A percentile compares a stretch with the other conserved stretches of the same genome.
Evolutionary conservation across 1,140 invertebrate genomes (phyloP).

Genomic region (Halesus radiatus): DNA sequence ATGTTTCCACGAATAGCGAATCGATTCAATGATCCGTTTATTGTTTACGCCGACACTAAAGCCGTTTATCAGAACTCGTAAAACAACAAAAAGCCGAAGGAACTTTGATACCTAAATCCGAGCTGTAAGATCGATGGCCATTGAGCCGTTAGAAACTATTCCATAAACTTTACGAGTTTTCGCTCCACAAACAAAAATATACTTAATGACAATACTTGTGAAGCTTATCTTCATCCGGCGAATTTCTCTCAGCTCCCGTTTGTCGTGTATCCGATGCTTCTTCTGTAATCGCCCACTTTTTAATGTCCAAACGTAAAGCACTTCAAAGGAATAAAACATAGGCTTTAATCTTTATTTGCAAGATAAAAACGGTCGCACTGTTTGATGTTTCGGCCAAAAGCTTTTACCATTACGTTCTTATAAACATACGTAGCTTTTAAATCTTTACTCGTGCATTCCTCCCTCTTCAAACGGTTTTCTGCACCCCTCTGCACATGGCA

Average conservation of each 20-base stretch:
- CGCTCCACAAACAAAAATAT: neutral
- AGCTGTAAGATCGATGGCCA: neutral
- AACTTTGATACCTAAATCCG: constrained; percentile 3
- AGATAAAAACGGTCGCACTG: constrained; percentile 30
- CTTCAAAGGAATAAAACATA: constrained; percentile 37
- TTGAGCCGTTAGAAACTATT: neutral
- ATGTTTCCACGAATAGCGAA: neutral
- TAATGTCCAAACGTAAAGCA: constrained; percentile 40
- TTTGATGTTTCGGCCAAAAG: constrained; percentile 55
- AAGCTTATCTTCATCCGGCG: neutral
- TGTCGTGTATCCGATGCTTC: constrained; percentile 23
- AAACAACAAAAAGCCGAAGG: neutral
- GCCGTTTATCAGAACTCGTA: constrained; percentile 15
- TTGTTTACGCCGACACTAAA: constrained; percentile 1
- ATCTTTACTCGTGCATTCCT: constrained; percentile 20
- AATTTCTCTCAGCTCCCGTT: neutral
- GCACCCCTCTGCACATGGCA: no score
- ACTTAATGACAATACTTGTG: neutral
- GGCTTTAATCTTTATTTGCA: constrained; percentile 30
- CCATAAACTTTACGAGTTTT: neutral
- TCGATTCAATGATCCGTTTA: neutral
- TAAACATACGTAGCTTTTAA: constrained; percentile 14
- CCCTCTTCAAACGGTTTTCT: neutral
- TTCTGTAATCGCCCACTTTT: constrained; percentile 32
- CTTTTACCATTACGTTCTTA: constrained; percentile 48